phyloP scores from a whole-genome alignment of 2,797 vertebrate species.

The Sebastes hubbsi region DNA sequence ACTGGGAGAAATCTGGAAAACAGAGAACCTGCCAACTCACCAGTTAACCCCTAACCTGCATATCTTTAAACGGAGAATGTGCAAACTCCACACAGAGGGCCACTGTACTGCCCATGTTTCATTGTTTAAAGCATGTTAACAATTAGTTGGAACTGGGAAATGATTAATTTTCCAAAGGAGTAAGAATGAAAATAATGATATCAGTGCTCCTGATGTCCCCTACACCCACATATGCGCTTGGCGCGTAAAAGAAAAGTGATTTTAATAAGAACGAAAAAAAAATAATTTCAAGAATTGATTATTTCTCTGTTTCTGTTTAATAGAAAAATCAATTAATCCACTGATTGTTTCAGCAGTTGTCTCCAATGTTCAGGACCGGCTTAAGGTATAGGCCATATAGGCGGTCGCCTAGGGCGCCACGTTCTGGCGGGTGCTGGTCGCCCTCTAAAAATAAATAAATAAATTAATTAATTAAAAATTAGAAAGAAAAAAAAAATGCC shows the following conservation, averaged over 20 bases:
- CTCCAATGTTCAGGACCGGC: not conserved
- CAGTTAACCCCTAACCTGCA: not conserved
- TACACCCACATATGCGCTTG: not conserved
- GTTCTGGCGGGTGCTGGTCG: no score
- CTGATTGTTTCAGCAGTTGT: not conserved
- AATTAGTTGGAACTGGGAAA: not conserved
- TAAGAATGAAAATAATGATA: not conserved
- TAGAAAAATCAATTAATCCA: not conserved
- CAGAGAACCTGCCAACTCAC: not conserved
- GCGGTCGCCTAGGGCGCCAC: no score
- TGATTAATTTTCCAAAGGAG: not conserved
- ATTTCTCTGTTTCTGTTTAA: not conserved
- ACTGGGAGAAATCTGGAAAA: not conserved
- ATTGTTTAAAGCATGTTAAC: not conserved
- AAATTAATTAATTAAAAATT: no score
- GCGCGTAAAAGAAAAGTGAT: not conserved
- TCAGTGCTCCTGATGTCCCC: not conserved
- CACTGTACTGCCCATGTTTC: not conserved
- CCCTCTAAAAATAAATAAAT: no score
- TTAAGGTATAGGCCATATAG: no score
- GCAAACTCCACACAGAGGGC: not conserved
- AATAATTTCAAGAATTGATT: not conserved
- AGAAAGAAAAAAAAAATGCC: no score
- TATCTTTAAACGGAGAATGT: not conserved
- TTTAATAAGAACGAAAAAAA: not conserved